Evolutionary conservation across 2,113 vertebrate genomes (phyloP), one percentile per base, ranked within the genome.

Genomic region (Alethe castanea): DNA sequence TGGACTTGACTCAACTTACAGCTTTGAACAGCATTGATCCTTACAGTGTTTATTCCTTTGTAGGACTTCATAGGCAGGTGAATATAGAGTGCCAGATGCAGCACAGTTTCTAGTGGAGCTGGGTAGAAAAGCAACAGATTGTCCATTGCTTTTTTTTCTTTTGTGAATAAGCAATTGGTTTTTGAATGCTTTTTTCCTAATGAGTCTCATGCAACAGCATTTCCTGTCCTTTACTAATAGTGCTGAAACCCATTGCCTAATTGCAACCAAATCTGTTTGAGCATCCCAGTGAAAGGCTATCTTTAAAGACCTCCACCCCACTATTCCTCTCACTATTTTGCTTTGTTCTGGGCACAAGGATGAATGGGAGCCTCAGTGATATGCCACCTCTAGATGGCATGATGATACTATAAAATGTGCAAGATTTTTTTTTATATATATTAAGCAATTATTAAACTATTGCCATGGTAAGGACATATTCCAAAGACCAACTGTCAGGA

Each of bases 341-440:
- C 14, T 77, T 86, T 67, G 29, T 47, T 74, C 40, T 74, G 52
- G 38, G 14, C 14, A 36, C 0, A 1, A 48, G 42, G 22, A 11
- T 48, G 53, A 64, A 26, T 67, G 50, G 28, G 33, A 87, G 36
- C 17, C 64, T 94, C 72, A 61, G 48, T 84, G 36, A 70, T 81
- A 48, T 85, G 60, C 59, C 66, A 87, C 96, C 96, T 90, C 95
- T 97, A 97, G 97, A 65, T 96, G 97, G 96, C 97, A 96, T 95
- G 50, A 59, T 66, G 83, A 81, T 88, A 91, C 95, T 92, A 45
- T 73, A 86, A 94, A 95, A 94, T 52, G 61, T 67, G n/a, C 19
- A 62, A 74, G 47, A 22, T 6, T 6, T 38, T 53, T 6, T 38
- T 53, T 57, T 56, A 74, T 1, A 25, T 53, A 4, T 83, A 26